Percentiles rank a stretch among this genome's conserved stretches.
Conservation (phyloP, 2,797 vertebrate genomes). For the Xyrichtys novacula region DNA sequence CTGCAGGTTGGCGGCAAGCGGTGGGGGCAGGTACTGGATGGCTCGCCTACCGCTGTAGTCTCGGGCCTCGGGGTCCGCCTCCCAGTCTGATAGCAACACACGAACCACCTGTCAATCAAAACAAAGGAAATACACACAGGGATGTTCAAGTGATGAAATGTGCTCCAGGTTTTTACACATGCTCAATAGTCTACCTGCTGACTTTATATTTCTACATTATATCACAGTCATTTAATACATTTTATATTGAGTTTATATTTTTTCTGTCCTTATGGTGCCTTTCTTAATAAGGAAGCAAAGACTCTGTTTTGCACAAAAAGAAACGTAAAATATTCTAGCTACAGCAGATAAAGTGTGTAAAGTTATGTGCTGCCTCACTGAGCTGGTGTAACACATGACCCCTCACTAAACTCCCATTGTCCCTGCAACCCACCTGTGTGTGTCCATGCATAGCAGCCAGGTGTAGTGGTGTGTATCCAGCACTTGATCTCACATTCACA, state of each 20-base stretch:
- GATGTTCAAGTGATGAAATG: background rate
- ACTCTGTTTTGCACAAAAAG: no score
- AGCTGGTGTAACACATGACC: constrained; percentile 44
- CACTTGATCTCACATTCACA: constrained; percentile 90
- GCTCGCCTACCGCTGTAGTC: constrained; percentile 96
- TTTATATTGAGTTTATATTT: no score
- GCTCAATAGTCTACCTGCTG: no score
- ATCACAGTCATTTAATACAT: no score
- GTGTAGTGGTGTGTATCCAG: constrained; percentile 95
- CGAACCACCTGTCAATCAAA: constrained; percentile 76
- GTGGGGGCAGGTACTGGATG: constrained; percentile 89
- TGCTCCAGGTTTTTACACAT: background rate
- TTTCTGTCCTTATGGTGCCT: no score
- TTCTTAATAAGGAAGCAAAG: no score
- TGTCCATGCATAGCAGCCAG: constrained; percentile 96
- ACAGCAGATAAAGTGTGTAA: constrained; percentile 1
- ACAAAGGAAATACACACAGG: background rate
- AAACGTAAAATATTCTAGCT: background rate
- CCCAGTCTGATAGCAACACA: constrained; percentile 92
- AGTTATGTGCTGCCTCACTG: constrained; percentile 25
- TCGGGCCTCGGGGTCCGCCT: constrained; percentile 91
- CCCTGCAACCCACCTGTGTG: constrained; percentile 88
- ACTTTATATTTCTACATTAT: no score
- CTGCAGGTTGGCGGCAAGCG: constrained; percentile 62
- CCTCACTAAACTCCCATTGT: background rate